Base-by-base conservation (phyloP, 1,140 invertebrate genomes). In the Polypedilum pembai region DNA sequence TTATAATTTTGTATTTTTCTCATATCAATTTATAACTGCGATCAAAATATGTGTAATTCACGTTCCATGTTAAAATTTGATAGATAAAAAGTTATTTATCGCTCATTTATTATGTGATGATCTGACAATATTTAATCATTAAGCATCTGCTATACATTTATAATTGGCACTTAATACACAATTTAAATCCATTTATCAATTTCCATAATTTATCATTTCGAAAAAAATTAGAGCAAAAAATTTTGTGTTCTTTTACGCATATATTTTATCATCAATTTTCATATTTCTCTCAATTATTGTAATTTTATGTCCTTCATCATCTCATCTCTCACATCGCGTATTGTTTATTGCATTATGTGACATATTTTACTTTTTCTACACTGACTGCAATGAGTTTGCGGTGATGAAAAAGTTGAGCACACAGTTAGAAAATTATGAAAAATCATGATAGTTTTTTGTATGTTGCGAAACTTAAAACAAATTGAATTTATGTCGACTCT, bases 151-250 rank as follows among this genome's bases (percentile, higher is more conserved):
- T 12, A 56, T 45, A 45, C 12, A 56, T 56, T 33, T 33, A 56
- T 56, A 56, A 56, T 56, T 56, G 45, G 45, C 45, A 56, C 45
- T 56, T 56, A 56, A 56, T 56, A 56, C n/a, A 56, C 45, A 56
- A 33, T 56, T 56, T 15, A 56, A 56, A 56, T 56, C 45, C 45
- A 56, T 56, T 56, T 56, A 56, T 56, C 45, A 56, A 12, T 33
- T n/a, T 56, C 12, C 12, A 56, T 12, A 56, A 56, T 56, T 56
- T 56, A 56, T 56, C 45, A 56, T 56, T 45, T n/a, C 45, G 12
- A 56, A 15, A 56, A 15, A 56, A 56, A 15, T 56, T 56, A 56
- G 45, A 56, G n/a, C 45, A 56, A n/a, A 3, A 56, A 56, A 56
- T 56, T 56, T 56, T 56, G 0, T 56, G 3, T 56, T 56, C 45